These are phyloP conservation scores for Micoletzkya japonica DNA, from an alignment of 2,888 invertebrate species.

Conservation along the genomic window DNA sequence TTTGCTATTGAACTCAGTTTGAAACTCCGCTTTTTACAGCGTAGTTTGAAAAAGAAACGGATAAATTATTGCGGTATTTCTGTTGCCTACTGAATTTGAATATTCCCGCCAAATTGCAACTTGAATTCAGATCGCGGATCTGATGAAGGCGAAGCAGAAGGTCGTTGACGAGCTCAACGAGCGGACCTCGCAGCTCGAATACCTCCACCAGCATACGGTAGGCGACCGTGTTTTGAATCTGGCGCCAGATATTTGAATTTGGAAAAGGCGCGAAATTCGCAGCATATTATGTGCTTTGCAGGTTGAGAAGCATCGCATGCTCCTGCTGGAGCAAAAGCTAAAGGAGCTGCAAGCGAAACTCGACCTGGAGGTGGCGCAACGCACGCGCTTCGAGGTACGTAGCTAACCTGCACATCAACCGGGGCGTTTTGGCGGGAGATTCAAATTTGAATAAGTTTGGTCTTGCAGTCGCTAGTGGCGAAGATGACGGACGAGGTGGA, in stretches of 20 bases:
- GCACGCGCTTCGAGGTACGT: slow-evolving; percentile 81
- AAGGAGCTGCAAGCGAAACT: slow-evolving; percentile 29
- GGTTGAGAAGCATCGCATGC: slow-evolving; percentile 69
- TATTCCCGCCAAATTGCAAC: too few species aligned
- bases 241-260: background rate
- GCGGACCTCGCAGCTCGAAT: slow-evolving; percentile 36
- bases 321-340: slow-evolving; percentile 65
- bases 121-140: slow-evolving; percentile 40
- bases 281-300: background rate
- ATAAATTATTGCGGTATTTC: too few species aligned
- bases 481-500: slow-evolving; percentile 47
- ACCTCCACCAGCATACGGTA: slow-evolving; percentile 33
- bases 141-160: slow-evolving; percentile 38
- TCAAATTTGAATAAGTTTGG: background rate
- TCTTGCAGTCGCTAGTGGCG: slow-evolving; percentile 37
- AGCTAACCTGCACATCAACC: too few species aligned
- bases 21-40: too few species aligned
- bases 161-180: slow-evolving; percentile 42
- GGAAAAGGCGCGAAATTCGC: background rate
- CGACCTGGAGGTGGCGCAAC: slow-evolving; percentile 74
- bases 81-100: too few species aligned
- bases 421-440: background rate
- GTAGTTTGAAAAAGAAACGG: too few species aligned
- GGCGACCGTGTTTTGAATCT: background rate
- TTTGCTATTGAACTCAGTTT: too few species aligned